Evolutionary conservation across 1,140 invertebrate species (phyloP).

Genomic region (Popillia japonica): DNA sequence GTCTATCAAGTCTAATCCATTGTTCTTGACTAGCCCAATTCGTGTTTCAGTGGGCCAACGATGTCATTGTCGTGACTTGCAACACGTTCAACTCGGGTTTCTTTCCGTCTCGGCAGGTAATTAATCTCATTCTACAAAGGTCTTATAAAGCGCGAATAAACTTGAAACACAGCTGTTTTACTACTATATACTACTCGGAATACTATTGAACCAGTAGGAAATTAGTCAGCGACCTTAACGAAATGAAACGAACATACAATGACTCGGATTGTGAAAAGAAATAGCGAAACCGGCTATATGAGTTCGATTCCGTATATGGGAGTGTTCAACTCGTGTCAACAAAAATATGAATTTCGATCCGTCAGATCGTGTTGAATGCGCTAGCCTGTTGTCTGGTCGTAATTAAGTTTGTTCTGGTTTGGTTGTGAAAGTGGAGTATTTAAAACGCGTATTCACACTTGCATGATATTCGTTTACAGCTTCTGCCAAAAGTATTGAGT

Average conservation of each 20-base stretch:
- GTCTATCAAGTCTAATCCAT: background rate
- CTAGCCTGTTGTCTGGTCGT: conserved; percentile 8
- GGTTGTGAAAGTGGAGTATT: conserved; percentile 20
- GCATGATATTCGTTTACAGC: background rate
- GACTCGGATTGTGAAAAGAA: background rate
- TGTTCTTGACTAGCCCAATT: conserved; percentile 18
- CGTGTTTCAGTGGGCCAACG: background rate
- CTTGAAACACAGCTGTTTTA: conserved; percentile 18
- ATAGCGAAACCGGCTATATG: background rate
- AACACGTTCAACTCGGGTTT: background rate
- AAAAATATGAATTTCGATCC: background rate
- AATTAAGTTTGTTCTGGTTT: conserved; percentile 22
- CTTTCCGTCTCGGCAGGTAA: background rate
- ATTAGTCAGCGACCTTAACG: conserved; percentile 18
- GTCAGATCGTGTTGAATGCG: conserved; percentile 12
- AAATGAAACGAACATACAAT: conserved; percentile 1
- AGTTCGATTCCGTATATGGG: background rate
- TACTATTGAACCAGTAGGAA: background rate
- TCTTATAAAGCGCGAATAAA: background rate
- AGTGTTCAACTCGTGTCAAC: background rate
- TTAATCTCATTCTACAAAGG: background rate
- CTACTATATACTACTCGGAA: background rate
- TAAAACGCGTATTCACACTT: conserved; percentile 9
- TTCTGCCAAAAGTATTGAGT: background rate
- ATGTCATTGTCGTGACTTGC: background rate